Percentiles rank a stretch among this genome's conserved stretches.
These are phyloP conservation scores for Mycteria americana DNA, from an alignment of 2,797 vertebrate genomes.

Conservation along the genomic window DNA sequence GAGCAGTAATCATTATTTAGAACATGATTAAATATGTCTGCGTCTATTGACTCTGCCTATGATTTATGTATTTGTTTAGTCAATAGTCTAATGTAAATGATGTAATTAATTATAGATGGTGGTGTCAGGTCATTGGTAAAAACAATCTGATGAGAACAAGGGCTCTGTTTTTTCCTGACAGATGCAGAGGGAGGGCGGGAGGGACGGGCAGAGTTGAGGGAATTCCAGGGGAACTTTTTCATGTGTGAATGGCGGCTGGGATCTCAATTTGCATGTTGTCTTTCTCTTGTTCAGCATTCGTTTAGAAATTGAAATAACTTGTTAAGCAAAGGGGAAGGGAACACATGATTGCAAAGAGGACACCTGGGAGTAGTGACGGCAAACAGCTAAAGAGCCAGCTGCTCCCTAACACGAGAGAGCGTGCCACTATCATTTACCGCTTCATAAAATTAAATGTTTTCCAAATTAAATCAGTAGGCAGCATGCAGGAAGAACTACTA, in stretches of 20 bases:
- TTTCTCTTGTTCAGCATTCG: conserved; percentile 83
- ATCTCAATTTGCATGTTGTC: conserved; percentile 84
- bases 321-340: conserved; percentile 85
- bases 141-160: conserved; percentile 87
- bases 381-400: conserved; percentile 82
- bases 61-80: conserved; percentile 99
- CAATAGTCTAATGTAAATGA: conserved; percentile 96
- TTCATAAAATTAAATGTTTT: conserved; percentile 89
- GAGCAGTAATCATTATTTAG: conserved; percentile 97
- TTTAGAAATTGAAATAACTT: conserved; percentile 87
- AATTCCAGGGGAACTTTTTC: conserved; percentile 89
- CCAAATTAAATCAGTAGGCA: conserved; percentile 85
- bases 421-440: conserved; percentile 85
- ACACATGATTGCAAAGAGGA: conserved; percentile 82
- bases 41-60: conserved; percentile 93
- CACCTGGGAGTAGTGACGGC: conserved; percentile 77
- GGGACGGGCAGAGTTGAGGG: conserved; percentile 80
- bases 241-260: conserved; percentile 82
- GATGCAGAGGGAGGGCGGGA: conserved; percentile 76
- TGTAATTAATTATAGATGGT: conserved; percentile 99
- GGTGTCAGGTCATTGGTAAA: conserved; percentile 92
- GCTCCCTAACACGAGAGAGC: conserved; percentile 80
- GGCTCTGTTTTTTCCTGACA: conserved; percentile 85
- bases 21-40: conserved; percentile 98
- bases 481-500: conserved; percentile 78